Conservation (phyloP, 2,113 vertebrate genomes). For the Camelus dromedarius region DNA sequence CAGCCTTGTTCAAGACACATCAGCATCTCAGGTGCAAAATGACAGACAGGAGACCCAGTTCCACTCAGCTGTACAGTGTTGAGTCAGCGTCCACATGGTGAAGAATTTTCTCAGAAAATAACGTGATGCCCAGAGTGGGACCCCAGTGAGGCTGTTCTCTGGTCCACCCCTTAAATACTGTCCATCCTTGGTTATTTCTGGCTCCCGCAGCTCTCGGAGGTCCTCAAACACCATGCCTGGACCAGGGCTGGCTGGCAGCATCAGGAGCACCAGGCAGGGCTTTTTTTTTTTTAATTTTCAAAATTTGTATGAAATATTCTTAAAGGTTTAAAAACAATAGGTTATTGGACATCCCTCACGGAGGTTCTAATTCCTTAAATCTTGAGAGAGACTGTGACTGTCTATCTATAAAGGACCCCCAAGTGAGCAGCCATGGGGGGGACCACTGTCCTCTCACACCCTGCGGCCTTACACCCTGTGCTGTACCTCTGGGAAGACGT, state of each 20-base stretch:
- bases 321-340: background rate
- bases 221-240: accelerated
- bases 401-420: background rate
- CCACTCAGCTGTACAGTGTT: background rate
- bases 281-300: background rate
- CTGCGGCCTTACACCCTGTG: accelerated
- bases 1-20: background rate
- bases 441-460: too few relatives aligned
- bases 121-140: background rate
- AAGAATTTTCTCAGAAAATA: background rate
- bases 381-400: background rate
- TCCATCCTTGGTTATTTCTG: background rate
- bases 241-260: background rate
- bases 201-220: accelerated
- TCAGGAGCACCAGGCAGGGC: background rate
- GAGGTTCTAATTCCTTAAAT: background rate
- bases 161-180: background rate
- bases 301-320: background rate
- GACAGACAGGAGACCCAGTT: background rate
- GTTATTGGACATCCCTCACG: accelerated
- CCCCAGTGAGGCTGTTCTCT: background rate
- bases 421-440: background rate
- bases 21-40: background rate
- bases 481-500: background rate
- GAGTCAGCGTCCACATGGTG: too few relatives aligned